Conservation (phyloP, 2,113 vertebrate species). For the Trochalopteron elliotii region DNA sequence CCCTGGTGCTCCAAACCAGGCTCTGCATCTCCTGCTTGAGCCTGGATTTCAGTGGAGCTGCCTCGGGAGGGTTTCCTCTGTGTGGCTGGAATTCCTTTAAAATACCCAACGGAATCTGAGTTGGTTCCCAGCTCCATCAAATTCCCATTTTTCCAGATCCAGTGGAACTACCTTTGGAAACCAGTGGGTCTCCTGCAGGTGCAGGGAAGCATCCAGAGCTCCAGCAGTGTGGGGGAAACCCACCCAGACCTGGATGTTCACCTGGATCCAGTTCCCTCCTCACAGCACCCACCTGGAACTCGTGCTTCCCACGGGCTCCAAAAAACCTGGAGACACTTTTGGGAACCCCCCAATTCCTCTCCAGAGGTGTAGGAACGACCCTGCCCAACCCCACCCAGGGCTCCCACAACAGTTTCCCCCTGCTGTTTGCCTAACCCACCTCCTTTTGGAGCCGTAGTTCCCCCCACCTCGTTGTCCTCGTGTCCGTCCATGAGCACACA, state of each 20-base stretch:
- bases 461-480: slow-evolving; percentile 17
- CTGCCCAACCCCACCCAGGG: not conserved
- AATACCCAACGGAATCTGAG: not conserved
- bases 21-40: not conserved
- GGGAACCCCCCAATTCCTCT: not conserved
- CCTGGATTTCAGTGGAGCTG: not conserved
- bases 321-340: not conserved
- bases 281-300: not conserved
- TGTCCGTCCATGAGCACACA: not conserved
- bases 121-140: not conserved
- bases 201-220: not conserved
- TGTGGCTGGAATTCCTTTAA: not conserved
- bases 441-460: not conserved
- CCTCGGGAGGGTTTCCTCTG: not conserved
- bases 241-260: not conserved
- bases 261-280: not conserved
- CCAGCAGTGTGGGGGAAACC: not conserved
- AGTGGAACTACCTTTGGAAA: not conserved
- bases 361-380: not conserved
- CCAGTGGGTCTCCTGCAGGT: not conserved
- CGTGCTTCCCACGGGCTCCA: not conserved
- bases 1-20: not conserved
- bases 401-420: not conserved
- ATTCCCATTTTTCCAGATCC: not conserved
- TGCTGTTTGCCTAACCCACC: slow-evolving; percentile 56